Evolutionary conservation across 2,113 vertebrate species (phyloP).

Genomic region (Leptodactylus fuscus): DNA sequence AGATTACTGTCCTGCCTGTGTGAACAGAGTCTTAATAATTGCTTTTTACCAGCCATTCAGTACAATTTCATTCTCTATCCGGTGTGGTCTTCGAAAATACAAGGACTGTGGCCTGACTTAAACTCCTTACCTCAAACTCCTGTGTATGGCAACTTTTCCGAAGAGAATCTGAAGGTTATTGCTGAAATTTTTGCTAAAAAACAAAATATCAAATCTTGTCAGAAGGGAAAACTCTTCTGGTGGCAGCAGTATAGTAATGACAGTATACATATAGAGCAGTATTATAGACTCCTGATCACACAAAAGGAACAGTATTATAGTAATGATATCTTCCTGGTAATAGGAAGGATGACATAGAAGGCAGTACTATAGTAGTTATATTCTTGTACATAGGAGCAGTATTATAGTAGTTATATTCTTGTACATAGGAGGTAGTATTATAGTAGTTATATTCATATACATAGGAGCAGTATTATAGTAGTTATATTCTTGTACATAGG

Average conservation of each 20-base stretch:
- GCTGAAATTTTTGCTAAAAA: too few species aligned
- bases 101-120: neutral
- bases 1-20: slow-evolving; percentile 1
- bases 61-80: neutral
- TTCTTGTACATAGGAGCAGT: neutral
- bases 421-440: neutral
- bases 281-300: slow-evolving; percentile 1
- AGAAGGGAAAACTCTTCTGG: too few species aligned
- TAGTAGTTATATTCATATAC: neutral
- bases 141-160: neutral
- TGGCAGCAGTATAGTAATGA: neutral
- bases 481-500: too few species aligned
- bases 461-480: neutral
- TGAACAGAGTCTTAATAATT: slow-evolving; percentile 7
- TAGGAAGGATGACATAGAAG: neutral
- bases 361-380: slow-evolving; percentile 7
- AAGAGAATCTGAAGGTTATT: neutral
- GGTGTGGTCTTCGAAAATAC: too few species aligned
- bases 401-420: slow-evolving; percentile 7
- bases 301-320: neutral
- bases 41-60: neutral
- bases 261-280: neutral
- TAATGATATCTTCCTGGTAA: neutral
- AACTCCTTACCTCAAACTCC: neutral
- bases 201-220: neutral